Percentiles rank a stretch among this genome's conserved stretches.
phyloP scores from a whole-genome alignment of 2,888 invertebrate species.

The Agrochola circellaris region DNA sequence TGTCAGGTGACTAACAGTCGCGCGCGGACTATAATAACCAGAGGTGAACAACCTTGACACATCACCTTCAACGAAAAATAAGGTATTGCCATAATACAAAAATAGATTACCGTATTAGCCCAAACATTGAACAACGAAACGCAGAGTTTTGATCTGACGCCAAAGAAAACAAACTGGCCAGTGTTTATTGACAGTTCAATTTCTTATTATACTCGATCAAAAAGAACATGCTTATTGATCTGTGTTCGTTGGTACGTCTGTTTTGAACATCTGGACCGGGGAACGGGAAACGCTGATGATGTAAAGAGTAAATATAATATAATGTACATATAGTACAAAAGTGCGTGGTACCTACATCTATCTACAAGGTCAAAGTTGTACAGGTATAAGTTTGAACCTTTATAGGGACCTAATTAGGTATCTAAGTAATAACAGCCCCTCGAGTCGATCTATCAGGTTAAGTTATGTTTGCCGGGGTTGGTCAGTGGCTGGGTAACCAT shows the following conservation, averaged over 20 bases:
- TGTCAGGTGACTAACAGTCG: too few species aligned
- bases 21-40: too few species aligned
- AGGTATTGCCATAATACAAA: constrained; percentile 20
- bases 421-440: too few species aligned
- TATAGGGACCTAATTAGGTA: too few species aligned
- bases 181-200: constrained; percentile 74
- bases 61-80: constrained; percentile 1
- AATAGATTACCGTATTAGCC: constrained; percentile 37
- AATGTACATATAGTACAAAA: not conserved
- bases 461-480: too few species aligned
- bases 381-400: not conserved
- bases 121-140: constrained; percentile 51
- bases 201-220: constrained; percentile 75
- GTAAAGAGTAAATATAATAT: not conserved
- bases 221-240: constrained; percentile 74
- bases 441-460: too few species aligned
- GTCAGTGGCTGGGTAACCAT: too few species aligned
- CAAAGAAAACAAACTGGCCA: constrained; percentile 75
- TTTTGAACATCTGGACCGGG: constrained; percentile 57
- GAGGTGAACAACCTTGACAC: constrained; percentile 13
- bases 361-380: not conserved
- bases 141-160: constrained; percentile 73
- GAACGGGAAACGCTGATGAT: constrained; percentile 4
- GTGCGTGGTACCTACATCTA: not conserved
- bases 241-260: constrained; percentile 60